These are phyloP conservation scores for Coelopa frigida DNA, from an alignment of 1,140 invertebrate species.

Conservation along the genomic window DNA sequence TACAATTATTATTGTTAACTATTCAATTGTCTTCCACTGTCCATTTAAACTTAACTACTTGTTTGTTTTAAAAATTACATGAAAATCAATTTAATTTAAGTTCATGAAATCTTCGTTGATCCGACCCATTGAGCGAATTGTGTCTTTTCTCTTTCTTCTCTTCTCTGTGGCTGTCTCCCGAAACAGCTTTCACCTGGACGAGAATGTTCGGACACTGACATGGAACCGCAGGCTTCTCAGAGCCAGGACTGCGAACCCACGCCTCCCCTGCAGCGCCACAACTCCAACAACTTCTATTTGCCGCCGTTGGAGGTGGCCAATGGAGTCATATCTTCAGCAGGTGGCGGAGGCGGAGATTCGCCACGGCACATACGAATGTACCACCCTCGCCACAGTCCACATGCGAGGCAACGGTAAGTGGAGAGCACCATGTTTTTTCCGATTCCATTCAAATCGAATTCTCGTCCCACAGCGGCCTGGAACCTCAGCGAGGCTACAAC, in stretches of 20 bases:
- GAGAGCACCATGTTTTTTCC: neutral
- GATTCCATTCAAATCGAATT: slow-evolving; percentile 1
- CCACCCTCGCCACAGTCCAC: slow-evolving; percentile 67
- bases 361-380: slow-evolving; percentile 53
- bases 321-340: slow-evolving; percentile 27
- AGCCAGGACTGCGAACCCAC: slow-evolving; percentile 90
- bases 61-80: slow-evolving; percentile 6
- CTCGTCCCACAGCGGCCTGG: slow-evolving; percentile 47
- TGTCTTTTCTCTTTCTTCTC: neutral
- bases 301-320: slow-evolving; percentile 49
- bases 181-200: slow-evolving; percentile 68
- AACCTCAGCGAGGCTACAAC: slow-evolving; percentile 60
- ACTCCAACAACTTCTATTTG: slow-evolving; percentile 87
- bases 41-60: slow-evolving; percentile 5
- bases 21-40: too few relatives aligned
- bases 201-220: slow-evolving; percentile 68
- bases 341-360: slow-evolving; percentile 51
- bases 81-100: slow-evolving; percentile 6
- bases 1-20: too few relatives aligned
- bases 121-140: too few relatives aligned
- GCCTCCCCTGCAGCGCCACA: slow-evolving; percentile 79
- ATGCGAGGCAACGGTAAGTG: slow-evolving; percentile 60
- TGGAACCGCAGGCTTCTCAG: slow-evolving; percentile 77
- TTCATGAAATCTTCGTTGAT: too few relatives aligned
- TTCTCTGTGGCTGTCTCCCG: neutral